Evolutionary conservation across 1,140 invertebrate species (phyloP).

Genomic region (Zelostemma sp.): DNA sequence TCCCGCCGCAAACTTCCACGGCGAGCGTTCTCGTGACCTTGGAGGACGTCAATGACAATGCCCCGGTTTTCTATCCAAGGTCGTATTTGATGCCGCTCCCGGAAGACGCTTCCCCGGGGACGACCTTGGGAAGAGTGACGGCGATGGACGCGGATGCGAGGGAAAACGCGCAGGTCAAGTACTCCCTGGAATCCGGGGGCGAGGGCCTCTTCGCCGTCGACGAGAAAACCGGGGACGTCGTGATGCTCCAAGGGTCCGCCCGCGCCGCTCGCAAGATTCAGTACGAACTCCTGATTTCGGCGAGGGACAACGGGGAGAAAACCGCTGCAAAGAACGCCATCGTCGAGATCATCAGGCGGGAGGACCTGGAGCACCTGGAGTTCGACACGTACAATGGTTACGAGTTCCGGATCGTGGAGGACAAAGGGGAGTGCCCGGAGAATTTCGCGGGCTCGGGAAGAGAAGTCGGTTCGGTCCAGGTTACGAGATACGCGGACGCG

Average conservation of each 20-base stretch:
- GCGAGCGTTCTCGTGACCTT: constrained; percentile 86
- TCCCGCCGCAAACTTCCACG: constrained; percentile 86
- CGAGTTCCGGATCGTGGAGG: constrained; percentile 85
- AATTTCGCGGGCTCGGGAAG: constrained; percentile 72
- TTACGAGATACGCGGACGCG: constrained; percentile 69
- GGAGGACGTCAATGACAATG: constrained; percentile 92
- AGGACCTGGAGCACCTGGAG: constrained; percentile 77
- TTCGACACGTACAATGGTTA: constrained; percentile 83
- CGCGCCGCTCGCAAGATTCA: constrained; percentile 75
- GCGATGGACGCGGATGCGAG: constrained; percentile 86
- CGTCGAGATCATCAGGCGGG: constrained; percentile 84
- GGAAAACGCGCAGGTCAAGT: constrained; percentile 85
- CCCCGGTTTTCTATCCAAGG: constrained; percentile 88
- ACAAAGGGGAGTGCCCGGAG: constrained; percentile 76
- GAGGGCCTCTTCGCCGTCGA: constrained; percentile 85
- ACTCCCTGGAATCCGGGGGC: constrained; percentile 81
- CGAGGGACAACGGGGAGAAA: constrained; percentile 83
- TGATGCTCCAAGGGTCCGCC: constrained; percentile 77
- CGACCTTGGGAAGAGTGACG: constrained; percentile 78
- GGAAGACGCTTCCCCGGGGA: constrained; percentile 76
- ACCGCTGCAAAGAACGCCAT: constrained; percentile 79
- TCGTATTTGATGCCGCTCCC: constrained; percentile 81
- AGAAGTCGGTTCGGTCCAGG: constrained; percentile 82
- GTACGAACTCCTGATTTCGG: constrained; percentile 81
- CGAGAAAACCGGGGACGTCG: constrained; percentile 80